These are phyloP conservation scores for Maniola hyperantus DNA, from an alignment of 2,888 invertebrate genomes.

Conservation along the genomic window DNA sequence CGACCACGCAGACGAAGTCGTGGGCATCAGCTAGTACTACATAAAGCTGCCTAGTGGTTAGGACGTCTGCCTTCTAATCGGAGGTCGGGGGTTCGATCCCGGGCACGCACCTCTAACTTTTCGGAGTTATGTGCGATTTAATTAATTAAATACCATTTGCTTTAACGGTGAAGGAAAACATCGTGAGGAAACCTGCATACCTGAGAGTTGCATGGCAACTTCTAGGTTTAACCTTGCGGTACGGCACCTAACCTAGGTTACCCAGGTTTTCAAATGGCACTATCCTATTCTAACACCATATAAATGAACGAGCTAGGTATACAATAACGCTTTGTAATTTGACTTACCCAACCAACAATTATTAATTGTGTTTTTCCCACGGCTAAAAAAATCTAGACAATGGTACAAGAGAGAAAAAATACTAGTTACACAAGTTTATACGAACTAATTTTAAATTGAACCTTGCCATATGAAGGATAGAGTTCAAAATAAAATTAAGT, in stretches of 20 bases:
- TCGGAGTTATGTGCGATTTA: too few relatives aligned
- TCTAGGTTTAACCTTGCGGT: background rate
- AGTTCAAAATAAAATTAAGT: background rate
- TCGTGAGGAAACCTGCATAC: too few relatives aligned
- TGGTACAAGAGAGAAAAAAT: conserved; percentile 14
- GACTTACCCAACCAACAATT: conserved; percentile 19
- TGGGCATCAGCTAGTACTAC: too few relatives aligned
- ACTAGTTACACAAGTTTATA: background rate
- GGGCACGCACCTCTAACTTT: too few relatives aligned
- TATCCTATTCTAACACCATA: background rate
- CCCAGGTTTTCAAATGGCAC: background rate
- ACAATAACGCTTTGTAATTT: background rate
- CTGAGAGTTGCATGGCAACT: too few relatives aligned
- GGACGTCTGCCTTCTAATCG: too few relatives aligned
- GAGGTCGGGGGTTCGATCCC: too few relatives aligned
- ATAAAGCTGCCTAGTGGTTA: too few relatives aligned
- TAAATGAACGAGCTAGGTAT: conserved; percentile 5
- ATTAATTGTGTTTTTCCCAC: conserved; percentile 22
- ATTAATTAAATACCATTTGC: too few relatives aligned
- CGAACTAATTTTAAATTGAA: background rate
- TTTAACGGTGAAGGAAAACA: too few relatives aligned
- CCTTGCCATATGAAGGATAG: background rate
- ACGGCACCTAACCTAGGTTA: conserved; percentile 1
- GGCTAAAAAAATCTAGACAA: conserved; percentile 20
- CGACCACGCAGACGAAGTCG: too few relatives aligned